Evolutionary conservation across 2,888 invertebrate species (phyloP), one percentile per base, ranked within the genome.

Genomic region (Hydroisotoma schaefferi): DNA sequence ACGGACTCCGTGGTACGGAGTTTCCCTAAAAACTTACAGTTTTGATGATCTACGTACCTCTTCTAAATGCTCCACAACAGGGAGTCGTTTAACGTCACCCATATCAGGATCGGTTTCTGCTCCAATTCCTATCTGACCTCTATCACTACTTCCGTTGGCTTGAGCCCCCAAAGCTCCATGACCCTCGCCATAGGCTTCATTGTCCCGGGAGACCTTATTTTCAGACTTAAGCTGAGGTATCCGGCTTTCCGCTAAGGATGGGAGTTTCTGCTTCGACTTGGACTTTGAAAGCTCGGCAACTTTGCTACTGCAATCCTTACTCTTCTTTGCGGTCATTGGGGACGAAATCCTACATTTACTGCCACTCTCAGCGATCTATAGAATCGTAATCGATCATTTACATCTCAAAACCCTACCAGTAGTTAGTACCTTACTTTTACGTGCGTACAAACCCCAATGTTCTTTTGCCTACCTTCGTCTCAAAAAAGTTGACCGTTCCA

Each of bases 401-500:
- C 6, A 25, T 47, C 8, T 23, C 4, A 25, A 8, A 47, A 8
- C 6, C 8, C 6, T 8, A 47, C 18, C 5, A 18, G 43, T 20
- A 8, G 6, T 18, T 8, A 43, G 20, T 6, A 33, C 15, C 33
- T 10, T 33, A 33, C 15, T 33, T 6, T 6, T 33, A 10, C 8
- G 15, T 33, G 33, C 8, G 6, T 33, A 33, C 33, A 33, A 33
- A 40, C 40, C n/a, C n/a, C n/a, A n/a, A n/a, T n/a, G n/a, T n/a
- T n/a, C n/a, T n/a, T 33, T 15, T 33, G 6, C 43, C 6, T 20
- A 43, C 43, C 49, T 49, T 49, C 4, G 3, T 49, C 49, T 49
- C 49, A 49, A 49, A 49, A 29, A 28, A 49, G 18, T 49, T n/a
- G 4, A 49, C 49, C 5, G 49, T 27, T 27, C 28, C 28, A 4